phyloP scores from a whole-genome alignment of 2,113 vertebrate genomes.

The Psittacara wagleri region DNA sequence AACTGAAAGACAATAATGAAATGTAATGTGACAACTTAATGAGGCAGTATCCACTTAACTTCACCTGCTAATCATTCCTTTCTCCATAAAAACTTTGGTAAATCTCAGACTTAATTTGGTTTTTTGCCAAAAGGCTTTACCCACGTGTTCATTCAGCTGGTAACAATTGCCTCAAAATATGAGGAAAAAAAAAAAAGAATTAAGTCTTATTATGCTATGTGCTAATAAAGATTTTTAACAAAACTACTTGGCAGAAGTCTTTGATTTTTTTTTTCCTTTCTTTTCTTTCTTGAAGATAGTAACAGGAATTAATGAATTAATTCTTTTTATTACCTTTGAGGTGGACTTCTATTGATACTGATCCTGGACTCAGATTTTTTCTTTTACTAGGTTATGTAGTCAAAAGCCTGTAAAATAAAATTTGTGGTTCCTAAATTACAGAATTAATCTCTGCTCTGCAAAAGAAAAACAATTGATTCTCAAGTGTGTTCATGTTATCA shows the following conservation, averaged over 20 bases:
- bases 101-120: background rate
- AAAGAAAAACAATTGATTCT: background rate
- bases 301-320: background rate
- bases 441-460: background rate
- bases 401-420: background rate
- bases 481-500: background rate
- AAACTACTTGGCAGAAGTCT: background rate
- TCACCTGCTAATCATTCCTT: slow-evolving; percentile 26
- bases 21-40: slow-evolving; percentile 43
- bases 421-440: background rate
- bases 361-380: background rate
- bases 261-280: background rate
- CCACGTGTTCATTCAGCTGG: background rate
- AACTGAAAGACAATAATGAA: slow-evolving; percentile 17
- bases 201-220: background rate
- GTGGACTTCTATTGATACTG: background rate
- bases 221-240: background rate
- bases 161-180: background rate
- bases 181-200: background rate
- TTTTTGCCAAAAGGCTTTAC: slow-evolving; percentile 22
- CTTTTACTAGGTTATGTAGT: background rate
- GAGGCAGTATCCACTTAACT: background rate
- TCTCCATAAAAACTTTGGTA: background rate
- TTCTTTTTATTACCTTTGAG: background rate
- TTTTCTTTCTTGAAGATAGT: background rate